Base-by-base conservation (phyloP, 2,797 vertebrate genomes). In the Smutsia gigantea region DNA sequence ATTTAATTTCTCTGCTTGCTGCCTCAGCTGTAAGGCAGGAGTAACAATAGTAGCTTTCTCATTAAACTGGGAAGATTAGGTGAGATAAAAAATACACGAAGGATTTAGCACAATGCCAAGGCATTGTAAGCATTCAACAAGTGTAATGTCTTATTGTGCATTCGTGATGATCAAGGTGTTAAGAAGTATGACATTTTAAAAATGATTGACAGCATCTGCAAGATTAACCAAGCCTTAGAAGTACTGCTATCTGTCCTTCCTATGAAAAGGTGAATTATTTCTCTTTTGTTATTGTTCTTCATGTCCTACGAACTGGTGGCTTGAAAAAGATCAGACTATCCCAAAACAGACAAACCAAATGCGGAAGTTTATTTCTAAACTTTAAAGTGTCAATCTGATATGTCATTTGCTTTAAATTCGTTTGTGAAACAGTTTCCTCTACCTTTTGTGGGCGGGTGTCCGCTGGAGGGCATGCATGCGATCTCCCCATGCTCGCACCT, bases 401-500 rank as follows among this genome's bases (percentile, higher is more conserved):
- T 64, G 61, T 87, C 53, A 69, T 31, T 84, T 63, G 5, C 5
- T 59, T 84, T 55, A 82, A 82, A 81, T 93, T 69, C 34, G 4
- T 0, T 59, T 37, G 55, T 77, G 66, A 27, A 71, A 57, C 27
- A 12, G 4, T 51, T 61, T 8, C 27, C 37, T 27, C 6, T 11
- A 10, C 31, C 27, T 86, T 53, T 46, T 37, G 42, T 5, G 46
- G 31, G 1, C 39, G 9, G 4, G 19, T 0, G 10, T 17, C n/a
- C 12, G 64, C 34, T 14, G 29, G 31, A 59, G 11, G 34, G 79
- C 0, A 0, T 0, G 27, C 21, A 0, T 0, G 27, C 21, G 79
- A 71, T 39, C 61, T 63, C 4, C 0, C 23, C 1, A 0, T 0
- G 5, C 11, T 25, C 1, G 27, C 46, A 46, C 46, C 14, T 2